These are phyloP conservation scores for Latrodectus hesperus DNA, from an alignment of 2,888 invertebrate species.

Conservation along the genomic window DNA sequence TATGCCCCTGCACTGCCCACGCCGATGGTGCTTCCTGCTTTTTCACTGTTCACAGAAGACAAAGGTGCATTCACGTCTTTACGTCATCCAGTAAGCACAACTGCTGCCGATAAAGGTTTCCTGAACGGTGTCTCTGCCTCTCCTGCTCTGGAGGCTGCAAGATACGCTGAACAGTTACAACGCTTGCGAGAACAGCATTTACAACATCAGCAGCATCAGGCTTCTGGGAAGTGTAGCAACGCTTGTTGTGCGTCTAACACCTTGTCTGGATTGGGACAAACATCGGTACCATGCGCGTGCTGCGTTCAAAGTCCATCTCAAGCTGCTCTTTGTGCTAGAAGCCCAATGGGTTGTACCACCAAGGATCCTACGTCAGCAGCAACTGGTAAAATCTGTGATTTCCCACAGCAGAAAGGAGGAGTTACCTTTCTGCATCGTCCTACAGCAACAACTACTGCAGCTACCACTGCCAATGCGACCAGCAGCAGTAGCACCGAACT, in stretches of 20 bases:
- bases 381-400: conserved; percentile 64
- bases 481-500: conserved; percentile 33
- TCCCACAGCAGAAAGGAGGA: conserved; percentile 21
- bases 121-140: conserved; percentile 44
- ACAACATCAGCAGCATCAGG: conserved; percentile 51
- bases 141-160: conserved; percentile 48
- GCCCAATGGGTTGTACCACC: conserved; percentile 57
- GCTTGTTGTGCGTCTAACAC: conserved; percentile 55
- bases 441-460: conserved; percentile 49
- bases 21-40: conserved; percentile 65
- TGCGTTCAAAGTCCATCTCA: conserved; percentile 64
- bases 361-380: conserved; percentile 62
- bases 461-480: conserved; percentile 14
- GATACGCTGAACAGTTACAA: conserved; percentile 66
- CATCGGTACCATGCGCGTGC: conserved; percentile 59
- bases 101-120: conserved; percentile 35
- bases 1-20: conserved; percentile 46
- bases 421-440: conserved; percentile 60
- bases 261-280: conserved; percentile 50
- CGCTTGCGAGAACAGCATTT: conserved; percentile 58
- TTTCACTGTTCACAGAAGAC: conserved; percentile 66
- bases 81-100: conserved; percentile 31
- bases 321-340: conserved; percentile 60
- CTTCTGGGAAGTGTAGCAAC: conserved; percentile 51
- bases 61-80: conserved; percentile 67